Base-by-base conservation (phyloP, 2,797 vertebrate species). In the Pachyuromys duprasi region DNA sequence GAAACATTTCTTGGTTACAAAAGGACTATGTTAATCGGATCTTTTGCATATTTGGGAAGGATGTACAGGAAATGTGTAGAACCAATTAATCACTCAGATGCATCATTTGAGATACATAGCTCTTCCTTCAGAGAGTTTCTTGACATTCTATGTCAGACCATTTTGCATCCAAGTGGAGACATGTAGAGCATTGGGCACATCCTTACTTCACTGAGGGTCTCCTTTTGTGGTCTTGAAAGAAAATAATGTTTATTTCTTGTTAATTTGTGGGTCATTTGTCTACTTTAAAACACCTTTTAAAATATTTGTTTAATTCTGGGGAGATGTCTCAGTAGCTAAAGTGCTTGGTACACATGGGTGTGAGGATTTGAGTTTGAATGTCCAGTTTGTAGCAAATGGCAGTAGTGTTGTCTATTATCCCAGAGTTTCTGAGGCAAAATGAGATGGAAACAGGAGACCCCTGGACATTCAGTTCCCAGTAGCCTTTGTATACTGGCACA, bases 211-310 rank as follows among this genome's bases (percentile, higher is more conserved):
- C 14, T 31, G 22, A 69, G 39, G 15, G 6, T 36, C 45, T 94
- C 63, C 2, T 67, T 26, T 62, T 69, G 45, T 60, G 36, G 3
- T 83, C 53, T 86, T 78, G 62, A 74, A 74, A 67, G 55, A 67
- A 92, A 94, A 55, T 81, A 31, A 67, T 49, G 8, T 0, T 22
- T 93, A 60, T 53, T 62, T 74, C 33, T 74, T 79, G 15, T 36
- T 93, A 69, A 89, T 62, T 94, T 49, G 20, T 78, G 55, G 20
- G 7, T 36, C 28, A 6, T 88, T 94, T 65, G 26, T 88, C 49
- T 93, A 42, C 49, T 63, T 95, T 95, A 62, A 60, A 88, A 90
- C 83, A 60, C 42, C n/a, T 9, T 70, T 84, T 1, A 57, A 96
- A 94, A n/a, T 70, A 36, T 70, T 53, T 86, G 6, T 28, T 39